A percentile compares a stretch with the other conserved stretches of the same genome.
Evolutionary conservation across 2,113 vertebrate species (phyloP).

Genomic region (Boleophthalmus pectinirostris): DNA sequence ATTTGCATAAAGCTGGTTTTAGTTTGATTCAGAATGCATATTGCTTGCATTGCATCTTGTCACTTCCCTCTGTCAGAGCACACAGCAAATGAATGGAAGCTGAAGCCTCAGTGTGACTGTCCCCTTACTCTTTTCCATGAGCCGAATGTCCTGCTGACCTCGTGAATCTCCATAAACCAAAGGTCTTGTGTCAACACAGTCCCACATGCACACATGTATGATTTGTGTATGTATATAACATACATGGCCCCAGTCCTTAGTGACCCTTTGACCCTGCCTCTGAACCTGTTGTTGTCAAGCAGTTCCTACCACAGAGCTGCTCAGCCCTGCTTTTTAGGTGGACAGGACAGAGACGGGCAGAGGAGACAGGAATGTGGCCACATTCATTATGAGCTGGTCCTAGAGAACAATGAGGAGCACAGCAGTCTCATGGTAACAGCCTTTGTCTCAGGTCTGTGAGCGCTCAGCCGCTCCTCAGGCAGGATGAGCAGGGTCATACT

Average conservation of each 20-base stretch:
- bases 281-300: conserved; percentile 45
- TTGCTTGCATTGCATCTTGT: too few species aligned
- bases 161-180: too few species aligned
- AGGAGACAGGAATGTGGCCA: conserved; percentile 44
- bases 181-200: conserved; percentile 34
- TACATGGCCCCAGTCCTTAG: conserved; percentile 22
- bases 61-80: too few species aligned
- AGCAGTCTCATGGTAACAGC: conserved; percentile 40
- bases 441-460: conserved; percentile 51
- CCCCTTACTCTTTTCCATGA: too few species aligned
- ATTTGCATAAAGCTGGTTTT: not conserved
- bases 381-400: conserved; percentile 31
- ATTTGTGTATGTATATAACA: conserved; percentile 45
- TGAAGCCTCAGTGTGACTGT: too few species aligned
- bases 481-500: conserved; percentile 47
- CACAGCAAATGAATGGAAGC: too few species aligned
- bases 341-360: conserved; percentile 6
- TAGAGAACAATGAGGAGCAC: conserved; percentile 24
- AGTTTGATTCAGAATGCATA: too few species aligned
- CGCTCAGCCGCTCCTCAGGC: conserved; percentile 42
- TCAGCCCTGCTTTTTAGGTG: conserved; percentile 26
- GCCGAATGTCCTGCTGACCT: too few species aligned
- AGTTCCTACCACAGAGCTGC: conserved; percentile 40
- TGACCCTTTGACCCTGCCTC: conserved; percentile 28
- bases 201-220: conserved; percentile 11